Evolutionary conservation across 1,140 invertebrate genomes (phyloP).

Genomic region (Caenorhabditis briggsae): DNA sequence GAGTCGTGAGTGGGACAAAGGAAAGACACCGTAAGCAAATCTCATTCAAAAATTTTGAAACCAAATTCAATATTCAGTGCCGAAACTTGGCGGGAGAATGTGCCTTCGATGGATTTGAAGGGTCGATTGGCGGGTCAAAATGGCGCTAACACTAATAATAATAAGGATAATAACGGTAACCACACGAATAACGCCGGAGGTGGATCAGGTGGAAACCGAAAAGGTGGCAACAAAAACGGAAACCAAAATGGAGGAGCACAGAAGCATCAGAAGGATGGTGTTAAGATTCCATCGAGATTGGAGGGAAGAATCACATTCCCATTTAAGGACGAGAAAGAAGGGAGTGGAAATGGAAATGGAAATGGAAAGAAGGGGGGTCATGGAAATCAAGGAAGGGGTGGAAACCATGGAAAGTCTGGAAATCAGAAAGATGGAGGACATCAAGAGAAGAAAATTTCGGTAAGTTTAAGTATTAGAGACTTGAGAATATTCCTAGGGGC

Average conservation of each 20-base stretch:
- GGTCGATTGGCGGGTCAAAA: slow-evolving; percentile 49
- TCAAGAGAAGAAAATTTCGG: slow-evolving; percentile 10
- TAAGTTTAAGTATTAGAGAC: neutral
- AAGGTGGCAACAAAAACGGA: neutral
- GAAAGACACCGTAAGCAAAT: slow-evolving; percentile 61
- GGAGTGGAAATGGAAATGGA: neutral
- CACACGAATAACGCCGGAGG: neutral
- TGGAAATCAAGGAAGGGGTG: slow-evolving; percentile 50
- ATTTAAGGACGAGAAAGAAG: neutral
- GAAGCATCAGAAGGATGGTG: slow-evolving; percentile 4
- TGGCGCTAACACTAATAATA: slow-evolving; percentile 19
- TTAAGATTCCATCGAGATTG: slow-evolving; percentile 50
- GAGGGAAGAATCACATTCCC: slow-evolving; percentile 53
- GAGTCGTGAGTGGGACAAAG: slow-evolving; percentile 64
- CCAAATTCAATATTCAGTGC: slow-evolving; percentile 21
- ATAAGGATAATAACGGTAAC: slow-evolving; percentile 32
- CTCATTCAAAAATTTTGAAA: neutral
- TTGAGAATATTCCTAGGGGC: too few relatives aligned
- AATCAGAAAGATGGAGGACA: neutral
- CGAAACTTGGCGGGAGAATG: slow-evolving; percentile 61
- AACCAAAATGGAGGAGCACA: neutral
- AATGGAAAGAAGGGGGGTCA: neutral
- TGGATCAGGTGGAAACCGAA: neutral
- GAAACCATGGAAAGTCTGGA: slow-evolving; percentile 36
- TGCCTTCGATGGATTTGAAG: slow-evolving; percentile 60